Evolutionary conservation across 2,797 vertebrate species (phyloP), one percentile per base, ranked within the genome.

Genomic region (Phalanger gymnotis): DNA sequence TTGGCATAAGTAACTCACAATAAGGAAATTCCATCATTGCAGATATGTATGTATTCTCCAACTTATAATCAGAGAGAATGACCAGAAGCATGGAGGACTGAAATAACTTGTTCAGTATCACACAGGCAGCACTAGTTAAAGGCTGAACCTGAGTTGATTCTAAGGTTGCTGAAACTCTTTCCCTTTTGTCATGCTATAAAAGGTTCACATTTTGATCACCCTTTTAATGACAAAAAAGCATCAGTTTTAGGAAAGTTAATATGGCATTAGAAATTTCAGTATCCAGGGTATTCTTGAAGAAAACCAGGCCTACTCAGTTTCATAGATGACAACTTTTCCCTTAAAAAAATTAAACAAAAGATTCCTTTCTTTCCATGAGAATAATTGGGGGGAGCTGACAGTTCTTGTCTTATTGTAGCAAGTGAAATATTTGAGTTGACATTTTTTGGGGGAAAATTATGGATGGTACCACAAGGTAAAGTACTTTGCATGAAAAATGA

Each of bases 261-360:
- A 51, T 87, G 73, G 73, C 9, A 87, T 87, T 87, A 51, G 22
- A 87, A 87, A 87, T 87, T 87, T 87, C 73, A 87, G 73, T 51
- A 87, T 87, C 73, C 40, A 87, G 73, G 73, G 73, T 87, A 87
- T 87, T 51, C 40, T 51, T 51, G 73, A 87, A 87, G 22, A 87
- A 81, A 47, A 87, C 7, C 51, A 47, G 73, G 73, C 73, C 73
- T 87, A 51, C 73, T 87, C 73, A 87, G 25, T 87, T 51, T 87
- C 73, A 87, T 27, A 87, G 73, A 40, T 87, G 73, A 87, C 40
- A 87, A 51, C 25, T 87, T 87, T 87, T 87, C 73, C 66, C 73
- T 87, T 47, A 87, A 87, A 87, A 87, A 87, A 87, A 87, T 87
- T 87, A 87, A 87, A 87, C 73, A 87, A 87, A 87, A 51, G 73